phyloP scores from a whole-genome alignment of 2,113 vertebrate species.

The Notothenia coriiceps region DNA sequence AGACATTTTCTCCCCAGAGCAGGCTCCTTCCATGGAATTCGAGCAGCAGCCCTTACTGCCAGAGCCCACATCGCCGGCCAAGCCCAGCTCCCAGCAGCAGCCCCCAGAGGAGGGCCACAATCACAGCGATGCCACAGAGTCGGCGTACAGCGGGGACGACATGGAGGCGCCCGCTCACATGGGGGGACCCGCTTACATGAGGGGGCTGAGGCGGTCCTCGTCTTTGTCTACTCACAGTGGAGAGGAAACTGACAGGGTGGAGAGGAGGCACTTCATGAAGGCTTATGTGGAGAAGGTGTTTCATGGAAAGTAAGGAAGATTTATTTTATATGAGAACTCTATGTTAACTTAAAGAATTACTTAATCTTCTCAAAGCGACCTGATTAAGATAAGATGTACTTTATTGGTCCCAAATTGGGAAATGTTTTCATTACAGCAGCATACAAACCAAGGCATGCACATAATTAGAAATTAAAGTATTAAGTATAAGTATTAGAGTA shows the following conservation, averaged over 20 bases:
- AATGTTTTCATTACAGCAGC: no score
- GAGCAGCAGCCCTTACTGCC: slow-evolving; percentile 59
- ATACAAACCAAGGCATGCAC: no score
- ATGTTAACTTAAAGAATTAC: not conserved
- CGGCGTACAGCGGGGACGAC: slow-evolving; percentile 94
- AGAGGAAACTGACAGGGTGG: slow-evolving; percentile 81
- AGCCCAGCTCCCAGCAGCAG: slow-evolving; percentile 10
- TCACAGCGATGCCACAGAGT: slow-evolving; percentile 93
- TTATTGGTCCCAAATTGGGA: no score
- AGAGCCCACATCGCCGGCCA: slow-evolving; percentile 63
- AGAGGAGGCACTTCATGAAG: slow-evolving; percentile 90
- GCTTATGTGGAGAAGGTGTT: slow-evolving; percentile 94
- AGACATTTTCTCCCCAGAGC: slow-evolving; percentile 73
- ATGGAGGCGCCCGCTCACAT: slow-evolving; percentile 85
- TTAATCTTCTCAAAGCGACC: not conserved
- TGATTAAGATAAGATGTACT: not conserved
- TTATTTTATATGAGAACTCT: not conserved
- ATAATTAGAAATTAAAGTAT: no score
- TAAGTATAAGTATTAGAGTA: no score
- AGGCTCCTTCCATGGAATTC: slow-evolving; percentile 22
- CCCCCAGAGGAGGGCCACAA: slow-evolving; percentile 58
- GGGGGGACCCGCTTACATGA: no score
- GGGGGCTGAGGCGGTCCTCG: slow-evolving; percentile 87
- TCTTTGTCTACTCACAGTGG: slow-evolving; percentile 92
- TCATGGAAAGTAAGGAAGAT: slow-evolving; percentile 86